Conservation (phyloP, 2,797 vertebrate species). For the Morelia viridis region DNA sequence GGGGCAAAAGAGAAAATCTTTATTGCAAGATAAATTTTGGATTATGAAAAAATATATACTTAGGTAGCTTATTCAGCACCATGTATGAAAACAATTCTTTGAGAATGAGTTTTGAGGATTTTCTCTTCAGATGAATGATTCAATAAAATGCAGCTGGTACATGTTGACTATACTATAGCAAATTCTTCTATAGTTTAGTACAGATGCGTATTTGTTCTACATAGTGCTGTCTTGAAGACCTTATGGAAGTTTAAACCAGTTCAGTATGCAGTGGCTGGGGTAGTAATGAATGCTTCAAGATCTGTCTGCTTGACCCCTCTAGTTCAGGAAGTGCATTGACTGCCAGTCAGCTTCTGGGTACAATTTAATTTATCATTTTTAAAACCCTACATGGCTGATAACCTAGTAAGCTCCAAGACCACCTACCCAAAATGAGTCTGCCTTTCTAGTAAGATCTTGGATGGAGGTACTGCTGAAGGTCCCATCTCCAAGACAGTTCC, state of each 20-base stretch:
- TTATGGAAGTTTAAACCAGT: not conserved
- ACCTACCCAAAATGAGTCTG: not conserved
- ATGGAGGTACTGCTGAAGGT: not conserved
- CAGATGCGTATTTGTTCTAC: not conserved
- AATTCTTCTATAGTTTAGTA: not conserved
- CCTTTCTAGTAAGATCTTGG: not conserved
- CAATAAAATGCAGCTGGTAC: not conserved
- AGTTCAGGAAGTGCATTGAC: not conserved
- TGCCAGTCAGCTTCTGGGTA: not conserved
- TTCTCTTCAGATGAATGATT: constrained; percentile 20
- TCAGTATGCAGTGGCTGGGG: not conserved
- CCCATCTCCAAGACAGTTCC: not conserved
- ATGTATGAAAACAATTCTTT: not conserved
- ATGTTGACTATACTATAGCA: not conserved
- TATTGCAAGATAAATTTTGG: not conserved
- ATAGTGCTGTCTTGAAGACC: not conserved
- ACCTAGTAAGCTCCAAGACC: not conserved
- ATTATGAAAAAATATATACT: not conserved
- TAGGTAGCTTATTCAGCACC: not conserved
- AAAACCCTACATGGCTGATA: not conserved
- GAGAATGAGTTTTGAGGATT: not conserved
- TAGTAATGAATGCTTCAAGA: not conserved
- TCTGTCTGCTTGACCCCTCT: not conserved
- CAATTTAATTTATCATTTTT: not conserved
- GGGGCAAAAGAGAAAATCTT: not conserved